Base-by-base conservation (phyloP, 2,113 vertebrate species). In the Chloropsis cyanopogon region DNA sequence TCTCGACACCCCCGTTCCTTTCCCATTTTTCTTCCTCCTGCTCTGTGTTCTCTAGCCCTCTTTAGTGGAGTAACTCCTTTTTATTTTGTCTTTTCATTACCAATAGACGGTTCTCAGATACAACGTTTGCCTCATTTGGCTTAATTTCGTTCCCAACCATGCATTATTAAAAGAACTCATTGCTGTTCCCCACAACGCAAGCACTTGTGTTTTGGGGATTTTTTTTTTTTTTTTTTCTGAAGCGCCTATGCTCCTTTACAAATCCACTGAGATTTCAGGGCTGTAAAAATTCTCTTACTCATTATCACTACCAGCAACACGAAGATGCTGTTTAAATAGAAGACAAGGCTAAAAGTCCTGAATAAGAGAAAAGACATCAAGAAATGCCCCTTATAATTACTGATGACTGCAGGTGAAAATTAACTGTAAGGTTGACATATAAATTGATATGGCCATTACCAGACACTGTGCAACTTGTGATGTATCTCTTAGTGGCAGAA, bases 161-260 rank as follows among this genome's bases (percentile, higher is more conserved):
- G 10, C 28, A 21, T 33, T 50, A 33, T 25, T 41, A 33, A 21
- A 50, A 33, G 9, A 33, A 20, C 10, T 50, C 28, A 41, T 39
- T 2, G 2, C 35, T 77, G 16, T 20, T 61, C 12, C 13, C 22
- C 16, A 18, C 44, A 77, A 50, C 1, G 2, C 3, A 1, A 1
- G 15, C 28, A 16, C 22, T 26, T 50, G 5, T 8, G 7, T 50
- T 75, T 42, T 24, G n/a, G 47, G 3, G 2, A 4, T 50, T 18
- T 39, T 39, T 24, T 25, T 20, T 4, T 25, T 20, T 4, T 37
- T 37, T 37, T 37, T 37, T 37, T 37, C 20, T 41, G 15, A 92
- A 72, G 24, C 61, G 33, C 8, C 8, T 63, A 4, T 52, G 23
- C 6, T 73, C 4, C 15, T 91, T 86, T 70, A 77, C 50, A 83